Evolutionary conservation across 2,797 vertebrate species (phyloP), one percentile per base, ranked within the genome.

Genomic region (Rhinogobio ventralis): DNA sequence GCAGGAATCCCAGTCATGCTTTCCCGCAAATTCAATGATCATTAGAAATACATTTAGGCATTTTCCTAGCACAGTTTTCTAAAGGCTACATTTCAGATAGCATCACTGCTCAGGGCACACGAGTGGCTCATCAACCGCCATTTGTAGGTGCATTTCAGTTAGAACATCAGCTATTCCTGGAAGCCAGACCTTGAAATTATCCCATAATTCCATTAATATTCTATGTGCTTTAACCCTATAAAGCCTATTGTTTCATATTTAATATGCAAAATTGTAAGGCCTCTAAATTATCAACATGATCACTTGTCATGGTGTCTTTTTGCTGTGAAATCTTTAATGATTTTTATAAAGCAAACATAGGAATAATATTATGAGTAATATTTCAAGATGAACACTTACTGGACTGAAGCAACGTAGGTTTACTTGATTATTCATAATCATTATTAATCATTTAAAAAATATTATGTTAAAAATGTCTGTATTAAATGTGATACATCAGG

Each of bases 21-120:
- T 81, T 81, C 53, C 7, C 28, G 0, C 39, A 57, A 81, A 81
- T 71, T 72, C 68, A 72, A 5, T 25, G 30, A 69, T 55, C 23
- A 42, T 80, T 80, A 51, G 20, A 39, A 80, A 68, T 49, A 67
- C 64, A 68, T 51, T 53, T 80, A 36, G 45, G 30, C 64, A 2
- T 68, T 80, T 55, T 36, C 46, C 46, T 19, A 55, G 79, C 49
- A 39, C 33, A 53, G 78, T 25, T 80, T 68, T 46, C 11, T 0
- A 67, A 66, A 36, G 45, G 55, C 20, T 77, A 19, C 14, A 42
- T 4, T 67, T 30, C 14, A 49, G 62, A 49, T 46, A 33, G 2
- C 62, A 79, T 36, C 62, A 51, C 28, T 79, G 20, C 78, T 53
- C 62, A 53, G 55, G 7, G 15, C n/a, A 15, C 74, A 25, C n/a